phyloP scores from a whole-genome alignment of 2,797 vertebrate species.

The Euthynnus affinis region DNA sequence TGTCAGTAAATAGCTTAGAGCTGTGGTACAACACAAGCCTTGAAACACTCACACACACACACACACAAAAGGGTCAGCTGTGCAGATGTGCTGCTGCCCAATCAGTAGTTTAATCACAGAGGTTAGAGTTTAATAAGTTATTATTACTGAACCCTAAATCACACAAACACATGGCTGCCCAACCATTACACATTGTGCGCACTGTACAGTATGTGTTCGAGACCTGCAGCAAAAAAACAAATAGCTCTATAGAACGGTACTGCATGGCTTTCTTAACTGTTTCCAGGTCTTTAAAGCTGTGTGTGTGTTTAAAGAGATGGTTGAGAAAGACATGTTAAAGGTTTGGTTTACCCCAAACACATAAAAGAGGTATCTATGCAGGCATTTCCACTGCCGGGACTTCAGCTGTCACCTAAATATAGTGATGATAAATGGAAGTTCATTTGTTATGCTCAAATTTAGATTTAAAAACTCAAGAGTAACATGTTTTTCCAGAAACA shows the following conservation, averaged over 20 bases:
- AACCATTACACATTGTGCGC: constrained; percentile 30
- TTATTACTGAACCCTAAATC: constrained; percentile 75
- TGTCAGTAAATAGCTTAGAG: constrained; percentile 68
- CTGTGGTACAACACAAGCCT: constrained; percentile 20
- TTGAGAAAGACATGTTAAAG: constrained; percentile 1
- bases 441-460: background rate
- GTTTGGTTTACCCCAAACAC: constrained; percentile 22
- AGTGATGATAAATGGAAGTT: background rate
- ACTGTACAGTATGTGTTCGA: constrained; percentile 37
- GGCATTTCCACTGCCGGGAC: background rate
- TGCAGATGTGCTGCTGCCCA: constrained; percentile 67
- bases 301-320: constrained; percentile 22
- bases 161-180: constrained; percentile 65
- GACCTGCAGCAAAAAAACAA: constrained; percentile 56
- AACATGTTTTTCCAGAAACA: background rate
- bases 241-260: constrained; percentile 25
- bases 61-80: background rate
- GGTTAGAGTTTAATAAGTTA: constrained; percentile 77
- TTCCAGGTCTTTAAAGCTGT: constrained; percentile 50
- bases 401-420: background rate
- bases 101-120: constrained; percentile 77
- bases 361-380: background rate
- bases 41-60: constrained; percentile 4
- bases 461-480: background rate
- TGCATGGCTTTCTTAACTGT: constrained; percentile 30